A percentile compares a stretch with the other conserved stretches of the same genome.
These are phyloP conservation scores for Lucifuga dentata DNA, from an alignment of 2,113 vertebrate species.

Conservation along the genomic window DNA sequence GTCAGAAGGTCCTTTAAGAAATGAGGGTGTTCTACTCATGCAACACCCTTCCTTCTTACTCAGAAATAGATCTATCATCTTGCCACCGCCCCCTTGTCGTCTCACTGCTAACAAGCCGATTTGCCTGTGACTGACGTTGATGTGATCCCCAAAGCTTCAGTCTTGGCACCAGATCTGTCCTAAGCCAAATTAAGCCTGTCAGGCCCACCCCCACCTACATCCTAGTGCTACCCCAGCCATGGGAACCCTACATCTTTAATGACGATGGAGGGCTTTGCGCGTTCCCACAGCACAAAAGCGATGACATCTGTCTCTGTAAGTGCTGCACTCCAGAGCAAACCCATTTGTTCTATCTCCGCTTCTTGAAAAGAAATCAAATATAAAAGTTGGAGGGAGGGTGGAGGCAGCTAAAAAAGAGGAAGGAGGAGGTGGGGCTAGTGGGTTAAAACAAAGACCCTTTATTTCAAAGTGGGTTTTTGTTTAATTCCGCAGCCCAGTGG, in stretches of 20 bases:
- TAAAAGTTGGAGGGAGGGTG: constrained; percentile 72
- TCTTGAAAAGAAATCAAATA: constrained; percentile 81
- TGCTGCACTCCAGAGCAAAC: constrained; percentile 77
- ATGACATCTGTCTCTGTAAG: constrained; percentile 84
- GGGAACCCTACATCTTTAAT: constrained; percentile 87
- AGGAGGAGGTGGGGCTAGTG: constrained; percentile 57
- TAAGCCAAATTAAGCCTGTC: constrained; percentile 83
- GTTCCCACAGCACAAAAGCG: constrained; percentile 81
- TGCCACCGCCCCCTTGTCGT: constrained; percentile 73
- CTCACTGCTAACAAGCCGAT: constrained; percentile 80
- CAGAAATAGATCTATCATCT: constrained; percentile 75
- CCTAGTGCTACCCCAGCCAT: constrained; percentile 71
- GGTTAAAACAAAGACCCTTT: constrained; percentile 79
- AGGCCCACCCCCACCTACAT: constrained; percentile 77
- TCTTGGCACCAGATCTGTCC: constrained; percentile 79
- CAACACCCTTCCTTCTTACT: constrained; percentile 52
- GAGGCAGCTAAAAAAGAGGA: constrained; percentile 58
- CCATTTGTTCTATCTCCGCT: constrained; percentile 78
- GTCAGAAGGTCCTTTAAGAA: constrained; percentile 35
- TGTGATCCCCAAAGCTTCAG: constrained; percentile 77
- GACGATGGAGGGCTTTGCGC: constrained; percentile 76
- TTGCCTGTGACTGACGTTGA: constrained; percentile 81
- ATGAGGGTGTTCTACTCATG: constrained; percentile 41
- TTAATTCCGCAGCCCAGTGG: constrained; percentile 62
- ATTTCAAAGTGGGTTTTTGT: constrained; percentile 59